phyloP scores from a whole-genome alignment of 2,888 invertebrate genomes.

The Lasioglossum leucozonium region DNA sequence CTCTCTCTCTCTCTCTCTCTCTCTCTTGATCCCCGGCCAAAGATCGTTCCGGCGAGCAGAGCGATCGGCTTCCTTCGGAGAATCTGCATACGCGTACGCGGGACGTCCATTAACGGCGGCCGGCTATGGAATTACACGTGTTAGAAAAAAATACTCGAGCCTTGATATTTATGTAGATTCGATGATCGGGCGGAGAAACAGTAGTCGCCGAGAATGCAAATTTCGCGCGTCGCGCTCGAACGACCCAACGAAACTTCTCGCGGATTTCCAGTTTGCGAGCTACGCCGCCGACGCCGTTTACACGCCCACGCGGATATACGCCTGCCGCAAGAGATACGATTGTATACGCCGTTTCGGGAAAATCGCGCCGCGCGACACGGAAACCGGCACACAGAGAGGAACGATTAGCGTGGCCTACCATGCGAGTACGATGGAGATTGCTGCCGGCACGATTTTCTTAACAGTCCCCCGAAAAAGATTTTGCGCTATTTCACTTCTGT shows the following conservation, averaged over 20 bases:
- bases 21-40: constrained; percentile 26
- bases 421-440: background rate
- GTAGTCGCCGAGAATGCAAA: constrained; percentile 81
- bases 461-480: background rate
- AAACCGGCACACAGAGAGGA: background rate
- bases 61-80: constrained; percentile 68
- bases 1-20: background rate
- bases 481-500: background rate
- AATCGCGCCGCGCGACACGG: constrained; percentile 23
- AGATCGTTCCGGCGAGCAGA: constrained; percentile 57
- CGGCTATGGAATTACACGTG: constrained; percentile 79
- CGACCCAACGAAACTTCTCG: constrained; percentile 70
- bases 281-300: constrained; percentile 57
- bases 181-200: constrained; percentile 70
- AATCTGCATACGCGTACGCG: constrained; percentile 77
- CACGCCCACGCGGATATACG: constrained; percentile 25
- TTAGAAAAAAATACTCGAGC: constrained; percentile 77
- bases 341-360: constrained; percentile 47
- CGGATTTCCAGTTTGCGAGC: constrained; percentile 48
- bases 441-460: background rate
- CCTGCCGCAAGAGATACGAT: constrained; percentile 44
- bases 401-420: background rate
- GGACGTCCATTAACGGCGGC: constrained; percentile 78
- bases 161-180: constrained; percentile 78
- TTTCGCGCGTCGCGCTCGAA: constrained; percentile 77